These are phyloP conservation scores for Dipodomys ordii DNA, from an alignment of 2,113 vertebrate species.

Conservation along the genomic window DNA sequence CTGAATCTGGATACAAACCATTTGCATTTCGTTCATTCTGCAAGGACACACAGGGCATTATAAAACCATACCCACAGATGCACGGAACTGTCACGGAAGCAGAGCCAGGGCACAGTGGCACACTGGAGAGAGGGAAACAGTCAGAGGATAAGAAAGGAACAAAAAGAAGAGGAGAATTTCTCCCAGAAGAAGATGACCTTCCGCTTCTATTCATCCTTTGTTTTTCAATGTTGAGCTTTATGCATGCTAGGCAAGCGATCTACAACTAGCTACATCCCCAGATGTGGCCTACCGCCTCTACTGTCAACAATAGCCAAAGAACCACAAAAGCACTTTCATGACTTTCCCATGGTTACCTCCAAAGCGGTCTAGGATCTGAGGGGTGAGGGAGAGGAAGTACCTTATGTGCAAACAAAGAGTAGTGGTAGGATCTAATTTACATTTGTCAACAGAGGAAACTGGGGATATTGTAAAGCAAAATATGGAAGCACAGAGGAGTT, in stretches of 20 bases:
- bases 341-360: background rate
- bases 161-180: background rate
- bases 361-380: background rate
- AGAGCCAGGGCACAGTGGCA: background rate
- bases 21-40: background rate
- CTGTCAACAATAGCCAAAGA: background rate
- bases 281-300: background rate
- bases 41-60: background rate
- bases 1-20: background rate
- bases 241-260: too few relatives aligned
- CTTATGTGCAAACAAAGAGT: background rate
- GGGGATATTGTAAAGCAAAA: background rate
- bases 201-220: background rate
- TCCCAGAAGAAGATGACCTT: background rate
- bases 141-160: background rate
- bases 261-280: background rate
- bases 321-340: background rate
- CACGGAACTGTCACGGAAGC: background rate
- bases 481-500: background rate
- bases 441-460: background rate
- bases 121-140: background rate
- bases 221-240: too few relatives aligned
- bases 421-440: rapidly evolving
- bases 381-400: background rate
- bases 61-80: background rate